Percentiles rank a stretch among this genome's conserved stretches.
These are phyloP conservation scores for Pachydiplax longipennis DNA, from an alignment of 2,888 invertebrate genomes.

Conservation along the genomic window DNA sequence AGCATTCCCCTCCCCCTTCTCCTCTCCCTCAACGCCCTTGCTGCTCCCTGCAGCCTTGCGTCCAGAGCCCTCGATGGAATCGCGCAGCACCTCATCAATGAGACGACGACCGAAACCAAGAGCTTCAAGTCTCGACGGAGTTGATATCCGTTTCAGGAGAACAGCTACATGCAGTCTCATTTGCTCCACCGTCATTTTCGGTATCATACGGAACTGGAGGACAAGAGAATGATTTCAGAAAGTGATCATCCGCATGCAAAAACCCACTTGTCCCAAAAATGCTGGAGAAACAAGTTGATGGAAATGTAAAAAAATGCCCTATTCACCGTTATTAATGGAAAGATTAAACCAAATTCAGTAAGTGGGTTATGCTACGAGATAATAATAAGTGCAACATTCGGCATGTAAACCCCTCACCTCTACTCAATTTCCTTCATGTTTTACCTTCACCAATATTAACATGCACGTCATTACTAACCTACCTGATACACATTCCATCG, in stretches of 20 bases:
- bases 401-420: not conserved
- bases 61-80: constrained; percentile 79
- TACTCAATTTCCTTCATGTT: not conserved
- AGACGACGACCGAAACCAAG: constrained; percentile 78
- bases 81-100: constrained; percentile 82
- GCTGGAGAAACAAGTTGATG: not conserved
- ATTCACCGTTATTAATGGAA: not conserved
- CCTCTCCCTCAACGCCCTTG: not conserved
- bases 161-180: constrained; percentile 83
- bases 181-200: constrained; percentile 72
- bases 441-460: not conserved
- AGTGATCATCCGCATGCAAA: not conserved
- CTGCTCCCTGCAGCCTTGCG: constrained; percentile 69
- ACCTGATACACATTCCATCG: not conserved
- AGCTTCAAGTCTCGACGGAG: constrained; percentile 77
- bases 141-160: constrained; percentile 81
- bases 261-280: not conserved
- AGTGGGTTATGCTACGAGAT: not conserved
- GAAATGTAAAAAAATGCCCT: not conserved
- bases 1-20: not conserved
- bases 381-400: not conserved
- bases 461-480: constrained; percentile 1
- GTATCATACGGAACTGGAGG: not conserved
- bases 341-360: not conserved
- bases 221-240: not conserved